Evolutionary conservation across 1,140 invertebrate genomes (phyloP), one percentile per base, ranked within the genome.

Genomic region (Whitmania pigra): DNA sequence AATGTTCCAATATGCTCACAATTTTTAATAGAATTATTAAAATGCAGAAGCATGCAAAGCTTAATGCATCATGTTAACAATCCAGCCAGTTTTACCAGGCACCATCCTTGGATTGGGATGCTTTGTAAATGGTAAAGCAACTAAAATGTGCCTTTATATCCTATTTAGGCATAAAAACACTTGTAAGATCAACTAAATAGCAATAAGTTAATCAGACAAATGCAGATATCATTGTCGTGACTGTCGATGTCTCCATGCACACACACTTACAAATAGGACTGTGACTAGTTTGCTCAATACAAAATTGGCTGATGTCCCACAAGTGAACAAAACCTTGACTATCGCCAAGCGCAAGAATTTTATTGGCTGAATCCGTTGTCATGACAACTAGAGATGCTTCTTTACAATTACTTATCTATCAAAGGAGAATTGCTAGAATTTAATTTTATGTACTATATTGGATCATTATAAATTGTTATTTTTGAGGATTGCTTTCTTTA

Each of bases 281-380:
- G 9, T 49, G 43, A 17, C 43, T 17, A 49, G 43, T 17, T 49
- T 49, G 9, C 43, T 49, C 43, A 53, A 72, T 78, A 49, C 43
- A 78, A 72, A 82, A 82, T 3, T 74, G 75, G 27, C 78, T 76
- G 53, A 83, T 78, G 63, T 80, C 76, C 77, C 80, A 83, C 11
- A 79, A 75, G 72, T 78, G 80, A 69, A 83, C 78, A 73, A 81
- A 82, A n/a, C 81, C 81, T 36, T 75, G 74, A 72, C 78, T 81
- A 74, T 83, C 82, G 36, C 77, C 78, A 17, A 76, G 76, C 70
- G 78, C 78, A 60, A 83, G 73, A 27, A 63, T 31, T 15, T 63
- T 6, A 63, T 63, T 63, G 57, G 57, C 9, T 17, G 57, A n/a
- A 63, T 63, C 18, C 11, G 57, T 63, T 31, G 57, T 31, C 57